Conservation (phyloP, 2,888 invertebrate species). For the Lamellibrachia columna region DNA sequence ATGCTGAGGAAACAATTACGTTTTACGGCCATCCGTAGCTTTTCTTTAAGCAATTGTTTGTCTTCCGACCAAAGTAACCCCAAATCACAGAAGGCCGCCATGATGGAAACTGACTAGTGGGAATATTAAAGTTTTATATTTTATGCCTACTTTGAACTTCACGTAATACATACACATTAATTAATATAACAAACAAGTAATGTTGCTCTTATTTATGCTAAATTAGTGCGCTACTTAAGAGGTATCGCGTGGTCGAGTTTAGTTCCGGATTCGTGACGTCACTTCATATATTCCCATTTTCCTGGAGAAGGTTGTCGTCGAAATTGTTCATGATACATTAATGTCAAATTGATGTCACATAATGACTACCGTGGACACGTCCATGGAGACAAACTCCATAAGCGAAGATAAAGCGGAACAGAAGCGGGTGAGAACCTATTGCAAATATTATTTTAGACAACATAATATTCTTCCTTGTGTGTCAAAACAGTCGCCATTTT, state of each 20-base stretch:
- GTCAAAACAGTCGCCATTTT: constrained; percentile 38
- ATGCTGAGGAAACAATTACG: constrained; percentile 32
- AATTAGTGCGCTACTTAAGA: background rate
- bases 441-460: background rate
- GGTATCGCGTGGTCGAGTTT: background rate
- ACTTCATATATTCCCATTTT: background rate
- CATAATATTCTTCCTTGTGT: constrained; percentile 18
- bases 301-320: background rate
- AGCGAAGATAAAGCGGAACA: constrained; percentile 54
- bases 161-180: background rate
- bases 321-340: background rate
- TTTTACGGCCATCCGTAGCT: constrained; percentile 39
- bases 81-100: constrained; percentile 50
- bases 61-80: constrained; percentile 41
- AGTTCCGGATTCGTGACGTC: constrained; percentile 18
- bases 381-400: constrained; percentile 60
- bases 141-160: background rate
- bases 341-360: constrained; percentile 16
- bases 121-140: background rate
- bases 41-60: constrained; percentile 36
- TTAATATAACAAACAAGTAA: background rate
- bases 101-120: constrained; percentile 31
- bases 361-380: constrained; percentile 57
- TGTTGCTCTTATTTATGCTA: background rate
- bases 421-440: constrained; percentile 51